Conservation (phyloP, 2,797 vertebrate genomes). For the Telmatherina bonti region DNA sequence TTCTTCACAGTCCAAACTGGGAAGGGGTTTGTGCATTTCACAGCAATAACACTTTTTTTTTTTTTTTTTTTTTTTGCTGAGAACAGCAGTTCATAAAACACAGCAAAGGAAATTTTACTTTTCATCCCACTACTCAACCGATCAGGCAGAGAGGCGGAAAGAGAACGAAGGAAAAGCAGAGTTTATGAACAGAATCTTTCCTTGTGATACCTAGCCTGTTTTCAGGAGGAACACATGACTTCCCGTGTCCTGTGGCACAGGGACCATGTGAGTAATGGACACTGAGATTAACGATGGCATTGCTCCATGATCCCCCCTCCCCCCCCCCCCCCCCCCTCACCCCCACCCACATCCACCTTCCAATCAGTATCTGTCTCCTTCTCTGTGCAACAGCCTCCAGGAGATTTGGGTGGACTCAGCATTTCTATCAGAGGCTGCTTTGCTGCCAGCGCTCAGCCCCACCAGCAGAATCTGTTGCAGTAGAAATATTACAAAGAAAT, state of each 20-base stretch:
- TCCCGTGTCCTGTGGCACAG: conserved; percentile 45
- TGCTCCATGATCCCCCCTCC: conserved; percentile 50
- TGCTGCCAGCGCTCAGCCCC: conserved; percentile 17
- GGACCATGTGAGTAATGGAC: conserved; percentile 63
- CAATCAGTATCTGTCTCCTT: conserved; percentile 60
- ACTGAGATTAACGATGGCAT: conserved; percentile 66
- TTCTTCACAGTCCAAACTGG: no score
- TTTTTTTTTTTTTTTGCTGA: no score
- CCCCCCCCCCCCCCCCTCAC: conserved; percentile 28
- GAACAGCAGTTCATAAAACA: no score
- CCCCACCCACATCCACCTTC: conserved; percentile 28
- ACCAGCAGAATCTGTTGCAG: conserved; percentile 14
- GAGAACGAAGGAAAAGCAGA: conserved; percentile 23
- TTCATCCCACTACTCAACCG: conserved; percentile 19
- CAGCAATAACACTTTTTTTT: no score
- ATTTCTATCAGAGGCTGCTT: conserved; percentile 42
- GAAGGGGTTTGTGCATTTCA: no score
- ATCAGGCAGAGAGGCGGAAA: not conserved
- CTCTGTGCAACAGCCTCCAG: conserved; percentile 25
- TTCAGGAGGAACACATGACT: conserved; percentile 38
- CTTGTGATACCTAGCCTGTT: conserved; percentile 35
- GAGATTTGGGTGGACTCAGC: conserved; percentile 37
- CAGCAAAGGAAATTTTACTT: not conserved
- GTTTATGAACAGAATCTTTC: conserved; percentile 39
- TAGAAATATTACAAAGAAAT: not conserved